Percentiles rank a stretch among this genome's conserved stretches.
Evolutionary conservation across 1,140 invertebrate genomes (phyloP).

Genomic region (Heliconius nattereri): DNA sequence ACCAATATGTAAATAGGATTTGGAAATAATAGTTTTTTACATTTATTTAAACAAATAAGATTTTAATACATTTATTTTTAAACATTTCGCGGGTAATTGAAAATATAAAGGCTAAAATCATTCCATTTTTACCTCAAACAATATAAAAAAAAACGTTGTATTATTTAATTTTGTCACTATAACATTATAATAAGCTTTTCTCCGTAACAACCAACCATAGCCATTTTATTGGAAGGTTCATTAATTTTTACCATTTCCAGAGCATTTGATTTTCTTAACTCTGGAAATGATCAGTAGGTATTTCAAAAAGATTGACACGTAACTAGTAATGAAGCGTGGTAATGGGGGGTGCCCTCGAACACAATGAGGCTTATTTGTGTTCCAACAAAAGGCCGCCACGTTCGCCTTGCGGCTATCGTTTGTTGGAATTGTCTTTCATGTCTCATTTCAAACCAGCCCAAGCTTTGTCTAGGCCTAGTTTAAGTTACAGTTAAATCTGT

Average conservation of each 20-base stretch:
- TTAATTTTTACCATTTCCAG: neutral
- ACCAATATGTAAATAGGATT: no score
- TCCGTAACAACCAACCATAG: no score
- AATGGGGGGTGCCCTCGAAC: constrained; percentile 47
- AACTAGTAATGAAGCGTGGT: constrained; percentile 45
- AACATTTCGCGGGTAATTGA: no score
- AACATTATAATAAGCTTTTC: no score
- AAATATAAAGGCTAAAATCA: no score
- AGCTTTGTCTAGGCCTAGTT: constrained; percentile 21
- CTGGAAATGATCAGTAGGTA: neutral
- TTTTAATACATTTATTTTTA: no score
- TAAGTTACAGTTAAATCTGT: neutral
- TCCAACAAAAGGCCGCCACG: constrained; percentile 49
- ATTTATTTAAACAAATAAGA: no score
- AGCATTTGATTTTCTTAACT: neutral
- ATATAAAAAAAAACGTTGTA: no score
- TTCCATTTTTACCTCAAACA: no score
- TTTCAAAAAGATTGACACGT: constrained; percentile 50
- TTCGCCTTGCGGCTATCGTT: constrained; percentile 33
- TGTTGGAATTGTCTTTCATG: constrained; percentile 33
- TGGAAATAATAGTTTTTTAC: no score
- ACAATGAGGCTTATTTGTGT: constrained; percentile 60
- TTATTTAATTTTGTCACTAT: no score
- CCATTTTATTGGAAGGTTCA: no score
- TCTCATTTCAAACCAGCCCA: constrained; percentile 16